These are phyloP conservation scores for Adoxophyes honmai DNA, from an alignment of 1,140 invertebrate genomes.

Conservation along the genomic window DNA sequence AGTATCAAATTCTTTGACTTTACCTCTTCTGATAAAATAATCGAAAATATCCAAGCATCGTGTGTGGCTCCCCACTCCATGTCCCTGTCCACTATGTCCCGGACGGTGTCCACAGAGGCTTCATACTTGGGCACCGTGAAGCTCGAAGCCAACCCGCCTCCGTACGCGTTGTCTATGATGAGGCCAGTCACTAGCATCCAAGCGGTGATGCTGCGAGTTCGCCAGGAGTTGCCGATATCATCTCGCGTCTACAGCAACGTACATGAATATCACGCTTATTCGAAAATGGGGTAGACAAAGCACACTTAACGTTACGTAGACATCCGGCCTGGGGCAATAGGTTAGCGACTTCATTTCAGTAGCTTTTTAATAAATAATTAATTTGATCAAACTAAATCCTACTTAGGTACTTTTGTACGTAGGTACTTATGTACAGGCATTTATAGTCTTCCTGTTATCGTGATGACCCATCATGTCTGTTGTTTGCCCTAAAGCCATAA, in stretches of 20 bases:
- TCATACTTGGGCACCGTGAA: constrained; percentile 78
- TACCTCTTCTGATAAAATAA: constrained; percentile 69
- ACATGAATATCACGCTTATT: too few relatives aligned
- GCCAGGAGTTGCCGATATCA: constrained; percentile 38
- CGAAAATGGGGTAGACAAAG: too few relatives aligned
- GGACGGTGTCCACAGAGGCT: constrained; percentile 71
- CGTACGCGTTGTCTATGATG: constrained; percentile 75
- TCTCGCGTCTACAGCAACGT: constrained; percentile 45
- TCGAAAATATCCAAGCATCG: constrained; percentile 78
- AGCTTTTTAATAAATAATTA: too few relatives aligned
- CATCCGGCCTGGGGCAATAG: too few relatives aligned
- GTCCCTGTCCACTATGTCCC: constrained; percentile 72
- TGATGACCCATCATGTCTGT: too few relatives aligned
- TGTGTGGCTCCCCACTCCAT: constrained; percentile 78
- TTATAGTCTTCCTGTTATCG: background rate
- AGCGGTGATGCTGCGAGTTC: constrained; percentile 52
- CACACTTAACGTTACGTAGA: too few relatives aligned
- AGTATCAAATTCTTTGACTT: too few relatives aligned
- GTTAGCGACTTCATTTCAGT: too few relatives aligned
- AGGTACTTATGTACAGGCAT: too few relatives aligned
- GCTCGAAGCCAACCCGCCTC: constrained; percentile 75
- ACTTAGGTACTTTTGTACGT: too few relatives aligned
- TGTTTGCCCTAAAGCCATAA: background rate
- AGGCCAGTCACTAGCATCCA: constrained; percentile 69
- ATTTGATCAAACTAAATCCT: too few relatives aligned